phyloP scores from a whole-genome alignment of 1,140 invertebrate species.

The Macrobrachium rosenbergii region DNA sequence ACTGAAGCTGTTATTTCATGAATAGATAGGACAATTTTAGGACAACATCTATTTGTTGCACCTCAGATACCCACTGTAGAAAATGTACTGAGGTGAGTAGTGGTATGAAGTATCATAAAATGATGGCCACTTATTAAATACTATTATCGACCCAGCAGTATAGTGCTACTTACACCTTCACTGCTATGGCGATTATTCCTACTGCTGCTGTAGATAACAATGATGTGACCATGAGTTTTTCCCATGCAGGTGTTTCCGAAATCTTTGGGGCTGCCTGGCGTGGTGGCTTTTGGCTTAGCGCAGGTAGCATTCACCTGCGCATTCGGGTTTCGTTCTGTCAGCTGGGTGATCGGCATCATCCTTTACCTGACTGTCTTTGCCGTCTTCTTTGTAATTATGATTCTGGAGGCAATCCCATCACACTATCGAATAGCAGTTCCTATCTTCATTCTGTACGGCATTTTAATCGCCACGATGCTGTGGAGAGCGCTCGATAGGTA shows the following conservation, averaged over 20 bases:
- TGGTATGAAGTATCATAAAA: too few relatives aligned
- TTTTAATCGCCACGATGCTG: neutral
- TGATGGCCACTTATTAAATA: neutral
- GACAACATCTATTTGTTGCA: too few relatives aligned
- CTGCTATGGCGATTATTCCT: neutral
- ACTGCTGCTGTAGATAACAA: neutral
- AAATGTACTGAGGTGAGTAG: too few relatives aligned
- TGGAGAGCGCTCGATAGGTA: neutral
- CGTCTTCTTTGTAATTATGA: neutral
- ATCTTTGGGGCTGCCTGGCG: neutral
- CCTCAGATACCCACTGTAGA: too few relatives aligned
- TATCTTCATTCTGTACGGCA: neutral
- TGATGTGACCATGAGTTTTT: neutral
- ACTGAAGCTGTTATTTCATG: too few relatives aligned
- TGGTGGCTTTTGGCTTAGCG: neutral
- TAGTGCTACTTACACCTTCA: neutral
- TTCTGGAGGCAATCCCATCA: too few relatives aligned
- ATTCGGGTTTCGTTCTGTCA: neutral
- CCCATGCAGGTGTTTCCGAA: neutral
- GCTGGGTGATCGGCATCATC: neutral
- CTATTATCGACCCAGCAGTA: too few relatives aligned
- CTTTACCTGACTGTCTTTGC: neutral
- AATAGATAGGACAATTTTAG: too few relatives aligned
- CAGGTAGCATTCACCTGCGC: neutral
- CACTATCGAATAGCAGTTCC: too few relatives aligned